Evolutionary conservation across 1,140 invertebrate species (phyloP), one percentile per base, ranked within the genome.

Genomic region (Ditylenchus dipsaci): DNA sequence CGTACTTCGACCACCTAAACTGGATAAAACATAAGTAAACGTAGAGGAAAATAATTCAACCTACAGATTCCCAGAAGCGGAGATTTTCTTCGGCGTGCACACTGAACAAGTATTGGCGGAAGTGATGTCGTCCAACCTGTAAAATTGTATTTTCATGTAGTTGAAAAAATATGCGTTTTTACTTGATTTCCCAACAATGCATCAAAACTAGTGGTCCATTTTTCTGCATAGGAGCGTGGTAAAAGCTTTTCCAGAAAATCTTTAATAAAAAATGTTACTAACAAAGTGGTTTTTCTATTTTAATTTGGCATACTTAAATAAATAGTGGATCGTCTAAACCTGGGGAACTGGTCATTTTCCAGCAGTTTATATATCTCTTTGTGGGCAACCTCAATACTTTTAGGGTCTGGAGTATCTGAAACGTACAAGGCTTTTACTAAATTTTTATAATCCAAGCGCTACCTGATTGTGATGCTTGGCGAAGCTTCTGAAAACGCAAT

Each of bases 71-170:
- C 80, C 80, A 82, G 61, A 82, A 82, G 29, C 79, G 74, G 0
- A 82, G 73, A 56, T 82, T 82, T 60, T 82, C 80, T 63, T 82
- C 80, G 21, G 80, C 80, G 42, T 79, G 80, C 23, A 82, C 81
- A 27, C 62, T 73, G 56, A 76, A 81, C 45, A 82, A 59, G 57
- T 74, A 82, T 19, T 80, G 72, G 19, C 80, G 81, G 67, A 82
- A 82, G 49, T 83, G 77, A 67, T 83, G 79, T 11, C 80, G 74
- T 21, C 80, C 80, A 38, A 80, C 80, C 77, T 78, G 61, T 1
- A 68, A 45, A 43, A 30, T 11, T 21, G 60, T 26, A 26, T 43
- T 62, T n/a, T n/a, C n/a, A n/a, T n/a, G n/a, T n/a, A n/a, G n/a
- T n/a, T n/a, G n/a, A n/a, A n/a, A n/a, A n/a, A n/a, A n/a, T n/a